A percentile compares a stretch with the other conserved stretches of the same genome.
Conservation (phyloP, 2,888 invertebrate species). For the Cephus runcator region DNA sequence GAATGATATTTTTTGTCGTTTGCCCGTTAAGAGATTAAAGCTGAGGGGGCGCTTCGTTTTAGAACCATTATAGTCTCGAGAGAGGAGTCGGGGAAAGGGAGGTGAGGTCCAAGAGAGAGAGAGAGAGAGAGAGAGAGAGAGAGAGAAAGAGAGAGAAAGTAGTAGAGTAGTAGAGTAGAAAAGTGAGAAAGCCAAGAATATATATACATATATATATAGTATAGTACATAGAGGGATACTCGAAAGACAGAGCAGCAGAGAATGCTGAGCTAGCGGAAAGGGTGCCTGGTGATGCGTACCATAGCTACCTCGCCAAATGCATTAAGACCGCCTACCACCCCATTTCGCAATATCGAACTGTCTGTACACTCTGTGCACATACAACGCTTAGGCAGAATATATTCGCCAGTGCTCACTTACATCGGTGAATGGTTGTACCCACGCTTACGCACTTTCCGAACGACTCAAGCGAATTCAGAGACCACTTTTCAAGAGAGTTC, state of each 20-base stretch:
- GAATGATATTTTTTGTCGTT: conserved; percentile 54
- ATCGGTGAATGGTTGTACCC: background rate
- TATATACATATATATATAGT: background rate
- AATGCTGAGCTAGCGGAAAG: conserved; percentile 65
- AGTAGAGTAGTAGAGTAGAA: background rate
- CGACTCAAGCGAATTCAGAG: background rate
- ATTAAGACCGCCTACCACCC: conserved; percentile 57
- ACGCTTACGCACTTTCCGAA: conserved; percentile 8
- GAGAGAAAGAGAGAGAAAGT: background rate
- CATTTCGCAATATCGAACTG: conserved; percentile 51
- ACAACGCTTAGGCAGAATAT: background rate
- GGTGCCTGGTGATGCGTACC: conserved; percentile 64
- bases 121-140: conserved; percentile 2
- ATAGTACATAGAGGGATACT: background rate
- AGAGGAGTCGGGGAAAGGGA: conserved; percentile 12
- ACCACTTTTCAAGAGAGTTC: conserved; percentile 4
- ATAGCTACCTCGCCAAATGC: conserved; percentile 60
- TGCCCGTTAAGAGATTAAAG: conserved; percentile 63
- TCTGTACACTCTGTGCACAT: conserved; percentile 24
- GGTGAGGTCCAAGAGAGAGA: background rate
- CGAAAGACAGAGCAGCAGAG: conserved; percentile 29
- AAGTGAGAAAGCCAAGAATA: conserved; percentile 11
- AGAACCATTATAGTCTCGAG: conserved; percentile 51
- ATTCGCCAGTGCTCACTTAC: background rate
- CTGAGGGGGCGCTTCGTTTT: conserved; percentile 52